Evolutionary conservation across 2,888 invertebrate species (phyloP).

Genomic region (Eremobia ochroleuca): DNA sequence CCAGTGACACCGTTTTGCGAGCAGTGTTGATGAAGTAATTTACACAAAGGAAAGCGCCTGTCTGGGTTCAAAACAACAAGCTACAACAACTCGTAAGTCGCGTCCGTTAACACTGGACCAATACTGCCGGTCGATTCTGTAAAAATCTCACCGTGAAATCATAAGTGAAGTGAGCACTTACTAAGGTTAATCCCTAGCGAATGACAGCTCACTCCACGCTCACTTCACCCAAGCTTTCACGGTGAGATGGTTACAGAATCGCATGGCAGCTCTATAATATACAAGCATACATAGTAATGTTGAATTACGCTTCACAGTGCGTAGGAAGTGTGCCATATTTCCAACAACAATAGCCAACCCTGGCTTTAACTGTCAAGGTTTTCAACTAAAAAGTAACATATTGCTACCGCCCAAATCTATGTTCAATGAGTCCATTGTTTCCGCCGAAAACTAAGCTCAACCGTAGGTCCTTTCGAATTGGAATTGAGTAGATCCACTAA

Average conservation of each 20-base stretch:
- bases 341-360: neutral
- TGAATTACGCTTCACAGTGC: neutral
- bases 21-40: neutral
- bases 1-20: neutral
- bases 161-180: no score
- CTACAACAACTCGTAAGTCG: neutral
- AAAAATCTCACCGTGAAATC: no score
- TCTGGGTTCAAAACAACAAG: no score
- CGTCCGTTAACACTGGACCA: no score
- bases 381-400: neutral
- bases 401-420: neutral
- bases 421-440: conserved; percentile 13
- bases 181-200: no score
- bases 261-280: no score
- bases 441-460: conserved; percentile 9
- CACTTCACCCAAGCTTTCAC: no score
- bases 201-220: no score
- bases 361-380: conserved; percentile 1
- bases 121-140: no score
- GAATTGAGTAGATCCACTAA: conserved; percentile 10
- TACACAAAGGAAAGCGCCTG: no score
- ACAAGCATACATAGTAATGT: neutral
- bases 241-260: no score
- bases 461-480: neutral
- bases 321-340: neutral